Evolutionary conservation across 2,113 vertebrate species (phyloP).

Genomic region (Platysteira castanea): DNA sequence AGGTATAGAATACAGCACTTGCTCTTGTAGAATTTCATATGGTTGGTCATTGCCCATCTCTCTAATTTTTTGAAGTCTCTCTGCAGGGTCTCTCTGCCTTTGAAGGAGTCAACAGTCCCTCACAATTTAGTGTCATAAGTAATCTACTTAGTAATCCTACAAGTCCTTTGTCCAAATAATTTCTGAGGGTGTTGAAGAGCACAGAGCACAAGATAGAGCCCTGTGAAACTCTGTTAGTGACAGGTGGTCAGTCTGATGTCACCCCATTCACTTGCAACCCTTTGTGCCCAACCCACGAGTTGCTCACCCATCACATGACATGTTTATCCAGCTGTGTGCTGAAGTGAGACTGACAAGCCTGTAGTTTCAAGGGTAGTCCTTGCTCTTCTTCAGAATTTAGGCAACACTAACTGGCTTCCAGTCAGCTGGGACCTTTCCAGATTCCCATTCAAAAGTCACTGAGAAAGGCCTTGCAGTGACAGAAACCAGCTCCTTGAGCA

Average conservation of each 20-base stretch:
- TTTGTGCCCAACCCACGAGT: no score
- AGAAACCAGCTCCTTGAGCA: background rate
- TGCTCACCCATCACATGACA: no score
- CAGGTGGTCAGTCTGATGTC: background rate
- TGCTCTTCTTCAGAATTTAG: background rate
- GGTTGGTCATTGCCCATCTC: background rate
- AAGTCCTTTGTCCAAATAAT: background rate
- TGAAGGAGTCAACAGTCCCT: background rate
- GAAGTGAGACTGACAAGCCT: no score
- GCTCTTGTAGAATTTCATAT: background rate
- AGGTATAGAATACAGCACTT: background rate
- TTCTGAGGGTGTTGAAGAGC: background rate
- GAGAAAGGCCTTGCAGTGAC: background rate
- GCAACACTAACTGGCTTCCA: rapidly evolving
- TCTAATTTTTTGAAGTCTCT: background rate
- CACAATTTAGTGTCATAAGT: background rate
- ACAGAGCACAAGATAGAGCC: background rate
- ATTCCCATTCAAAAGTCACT: background rate
- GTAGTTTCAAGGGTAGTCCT: background rate
- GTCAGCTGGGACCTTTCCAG: background rate
- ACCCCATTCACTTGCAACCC: background rate
- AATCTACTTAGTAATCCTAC: background rate
- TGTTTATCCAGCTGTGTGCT: background rate
- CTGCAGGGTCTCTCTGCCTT: background rate
- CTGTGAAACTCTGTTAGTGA: background rate